Evolutionary conservation across 2,797 vertebrate genomes (phyloP).

Genomic region (Spatula versicolor): DNA sequence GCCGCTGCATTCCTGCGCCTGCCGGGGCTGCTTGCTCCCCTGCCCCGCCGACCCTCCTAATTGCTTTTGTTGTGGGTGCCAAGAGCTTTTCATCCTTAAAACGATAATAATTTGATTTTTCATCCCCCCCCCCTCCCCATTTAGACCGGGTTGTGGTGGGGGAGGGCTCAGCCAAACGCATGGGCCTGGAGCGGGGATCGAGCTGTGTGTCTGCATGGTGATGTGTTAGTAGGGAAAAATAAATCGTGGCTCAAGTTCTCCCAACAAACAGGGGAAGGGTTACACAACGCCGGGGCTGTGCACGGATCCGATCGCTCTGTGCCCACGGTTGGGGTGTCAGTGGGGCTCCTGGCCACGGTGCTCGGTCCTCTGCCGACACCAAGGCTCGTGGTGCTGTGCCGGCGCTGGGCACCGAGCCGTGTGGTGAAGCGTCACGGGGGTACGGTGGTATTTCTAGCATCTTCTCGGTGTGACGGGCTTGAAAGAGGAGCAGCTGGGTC

Average conservation of each 20-base stretch:
- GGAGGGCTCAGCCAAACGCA: neutral
- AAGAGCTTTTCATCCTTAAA: neutral
- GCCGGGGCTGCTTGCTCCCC: neutral
- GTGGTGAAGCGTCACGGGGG: neutral
- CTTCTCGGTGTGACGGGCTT: neutral
- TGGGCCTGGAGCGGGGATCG: neutral
- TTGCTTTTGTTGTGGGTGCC: constrained; percentile 38
- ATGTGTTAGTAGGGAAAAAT: neutral
- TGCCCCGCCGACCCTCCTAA: neutral
- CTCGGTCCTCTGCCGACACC: neutral
- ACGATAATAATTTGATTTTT: too few species aligned
- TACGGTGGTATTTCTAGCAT: constrained; percentile 16
- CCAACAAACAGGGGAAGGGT: neutral
- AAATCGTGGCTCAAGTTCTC: neutral
- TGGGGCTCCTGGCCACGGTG: neutral
- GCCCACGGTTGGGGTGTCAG: neutral
- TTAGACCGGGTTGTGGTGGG: neutral
- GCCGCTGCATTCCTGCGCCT: neutral
- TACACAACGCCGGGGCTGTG: neutral
- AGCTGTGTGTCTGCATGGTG: neutral
- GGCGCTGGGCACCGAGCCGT: constrained; percentile 11
- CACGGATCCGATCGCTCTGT: neutral
- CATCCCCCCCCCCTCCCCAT: accelerated
- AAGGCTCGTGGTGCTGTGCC: constrained; percentile 12
- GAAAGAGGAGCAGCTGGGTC: neutral